Evolutionary conservation across 2,797 vertebrate species (phyloP).

Genomic region (Vespertilio murinus): DNA sequence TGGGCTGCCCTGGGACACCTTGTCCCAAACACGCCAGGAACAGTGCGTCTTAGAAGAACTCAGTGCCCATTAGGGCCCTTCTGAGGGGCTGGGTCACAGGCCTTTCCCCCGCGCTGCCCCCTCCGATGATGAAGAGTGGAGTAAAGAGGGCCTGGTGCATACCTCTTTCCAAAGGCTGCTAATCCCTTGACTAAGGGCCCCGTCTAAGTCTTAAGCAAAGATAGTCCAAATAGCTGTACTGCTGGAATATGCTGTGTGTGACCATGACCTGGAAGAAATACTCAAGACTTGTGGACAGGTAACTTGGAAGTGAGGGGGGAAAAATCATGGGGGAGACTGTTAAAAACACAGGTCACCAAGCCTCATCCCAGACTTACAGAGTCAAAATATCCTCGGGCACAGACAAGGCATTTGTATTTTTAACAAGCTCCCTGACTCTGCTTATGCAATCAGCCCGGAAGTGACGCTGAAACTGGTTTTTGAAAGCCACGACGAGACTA

Average conservation of each 20-base stretch:
- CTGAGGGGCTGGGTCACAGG: background rate
- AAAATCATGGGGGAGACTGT: background rate
- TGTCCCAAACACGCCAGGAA: background rate
- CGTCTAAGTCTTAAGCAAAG: constrained; percentile 29
- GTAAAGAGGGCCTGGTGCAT: background rate
- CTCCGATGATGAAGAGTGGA: constrained; percentile 14
- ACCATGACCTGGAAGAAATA: background rate
- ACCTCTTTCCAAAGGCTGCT: background rate
- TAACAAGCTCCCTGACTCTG: constrained; percentile 5
- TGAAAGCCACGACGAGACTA: constrained; percentile 17
- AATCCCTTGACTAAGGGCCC: background rate
- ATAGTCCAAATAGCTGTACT: background rate
- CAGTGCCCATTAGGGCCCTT: background rate
- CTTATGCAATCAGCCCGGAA: background rate
- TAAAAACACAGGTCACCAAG: background rate
- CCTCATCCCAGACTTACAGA: constrained; percentile 4
- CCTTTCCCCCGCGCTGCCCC: background rate
- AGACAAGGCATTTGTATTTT: constrained; percentile 36
- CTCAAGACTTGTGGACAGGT: background rate
- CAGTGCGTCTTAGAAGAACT: background rate
- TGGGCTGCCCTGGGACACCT: background rate
- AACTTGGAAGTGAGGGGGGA: background rate
- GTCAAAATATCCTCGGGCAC: constrained; percentile 35
- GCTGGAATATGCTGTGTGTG: background rate
- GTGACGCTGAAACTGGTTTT: background rate